Evolutionary conservation across 2,888 invertebrate genomes (phyloP), one percentile per base, ranked within the genome.

Genomic region (Eilema caniola): DNA sequence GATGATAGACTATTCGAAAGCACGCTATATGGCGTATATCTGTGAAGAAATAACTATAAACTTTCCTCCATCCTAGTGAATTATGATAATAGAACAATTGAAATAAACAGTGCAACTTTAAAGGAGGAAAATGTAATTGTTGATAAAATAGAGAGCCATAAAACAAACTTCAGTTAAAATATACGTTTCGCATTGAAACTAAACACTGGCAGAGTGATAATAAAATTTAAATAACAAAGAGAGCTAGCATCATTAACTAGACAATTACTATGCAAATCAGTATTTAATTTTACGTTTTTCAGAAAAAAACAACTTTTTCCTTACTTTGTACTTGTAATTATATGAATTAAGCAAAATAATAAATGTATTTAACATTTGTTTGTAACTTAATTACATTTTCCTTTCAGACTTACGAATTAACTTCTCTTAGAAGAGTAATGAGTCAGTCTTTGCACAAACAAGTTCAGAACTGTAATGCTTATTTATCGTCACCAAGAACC

Each of bases 401-500:
- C 61, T 67, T 62, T 67, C 37, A 47, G n/a, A n/a, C 31, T 67
- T 31, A 57, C n/a, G 33, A 61, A 47, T 61, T 31, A 23, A 53
- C n/a, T 20, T 47, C 25, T 66, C 59, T 66, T 41, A 28, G 66
- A 41, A 41, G 24, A 57, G 31, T 63, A 70, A 33, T 65, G 28
- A 66, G 5, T 66, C 70, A 70, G 70, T 70, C 70, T 66, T 31
- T 23, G 20, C 24, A 61, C 64, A 61, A 61, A 70, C 53, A 61
- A 56, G n/a, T 23, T 20, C 7, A 31, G 37, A 23, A 57, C 28
- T 31, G 53, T 28, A 41, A 25, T 66, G n/a, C 61, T 65, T 64
- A 82, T 62, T 84, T 83, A 11, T 83, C 79, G 25, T 90, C 90
- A 16, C 86, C 85, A 20, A 91, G 73, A 25, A 89, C 86, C 3